phyloP scores from a whole-genome alignment of 2,797 vertebrate genomes.

The Euthynnus affinis region DNA sequence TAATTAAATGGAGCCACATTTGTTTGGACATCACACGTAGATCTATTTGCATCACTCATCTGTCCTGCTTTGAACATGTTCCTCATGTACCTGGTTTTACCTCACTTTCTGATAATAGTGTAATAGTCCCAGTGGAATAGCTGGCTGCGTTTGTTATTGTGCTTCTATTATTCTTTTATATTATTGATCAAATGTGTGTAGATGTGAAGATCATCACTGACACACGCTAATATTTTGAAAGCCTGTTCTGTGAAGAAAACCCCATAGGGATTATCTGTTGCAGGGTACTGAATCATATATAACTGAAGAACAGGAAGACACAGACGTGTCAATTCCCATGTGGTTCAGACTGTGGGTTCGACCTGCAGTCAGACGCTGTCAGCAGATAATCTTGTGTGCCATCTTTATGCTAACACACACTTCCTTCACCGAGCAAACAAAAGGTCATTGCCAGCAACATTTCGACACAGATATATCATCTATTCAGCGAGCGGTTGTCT shows the following conservation, averaged over 20 bases:
- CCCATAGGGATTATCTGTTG: neutral
- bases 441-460: neutral
- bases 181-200: neutral
- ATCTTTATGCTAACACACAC: constrained; percentile 17
- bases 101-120: neutral
- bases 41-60: constrained; percentile 27
- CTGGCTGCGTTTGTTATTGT: neutral
- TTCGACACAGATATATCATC: constrained; percentile 16
- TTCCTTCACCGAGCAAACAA: constrained; percentile 10
- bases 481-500: neutral
- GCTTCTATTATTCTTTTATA: neutral
- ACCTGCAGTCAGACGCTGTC: neutral
- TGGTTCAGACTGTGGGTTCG: neutral
- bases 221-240: neutral
- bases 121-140: neutral
- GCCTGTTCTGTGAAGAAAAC: neutral
- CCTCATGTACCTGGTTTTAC: neutral
- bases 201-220: neutral
- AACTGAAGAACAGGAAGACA: neutral
- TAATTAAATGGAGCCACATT: constrained; percentile 10
- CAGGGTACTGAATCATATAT: too few relatives aligned
- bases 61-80: constrained; percentile 36
- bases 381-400: neutral
- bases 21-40: constrained; percentile 2
- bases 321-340: neutral